Conservation (phyloP, 2,113 vertebrate species). For the Nibea coibor region DNA sequence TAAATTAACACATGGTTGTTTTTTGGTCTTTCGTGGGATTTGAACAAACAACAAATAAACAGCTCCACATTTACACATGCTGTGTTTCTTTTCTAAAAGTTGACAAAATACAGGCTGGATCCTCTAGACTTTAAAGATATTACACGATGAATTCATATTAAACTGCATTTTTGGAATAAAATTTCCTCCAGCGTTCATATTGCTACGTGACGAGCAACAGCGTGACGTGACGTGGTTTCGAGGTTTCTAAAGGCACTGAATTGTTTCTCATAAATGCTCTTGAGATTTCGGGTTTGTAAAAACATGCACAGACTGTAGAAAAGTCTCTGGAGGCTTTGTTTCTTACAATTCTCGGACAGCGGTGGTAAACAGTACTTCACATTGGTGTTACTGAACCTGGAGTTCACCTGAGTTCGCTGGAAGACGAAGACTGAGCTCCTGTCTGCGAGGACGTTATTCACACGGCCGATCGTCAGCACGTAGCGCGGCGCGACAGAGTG, state of each 20-base stretch:
- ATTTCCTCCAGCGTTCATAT: neutral
- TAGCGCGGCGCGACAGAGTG: neutral
- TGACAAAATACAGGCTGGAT: neutral
- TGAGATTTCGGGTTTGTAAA: neutral
- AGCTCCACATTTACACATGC: neutral
- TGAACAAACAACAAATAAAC: neutral
- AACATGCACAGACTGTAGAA: slow-evolving; percentile 5
- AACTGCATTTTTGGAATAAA: neutral
- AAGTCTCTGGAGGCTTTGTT: slow-evolving; percentile 2
- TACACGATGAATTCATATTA: neutral
- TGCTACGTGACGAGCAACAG: slow-evolving; percentile 4
- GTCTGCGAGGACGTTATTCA: neutral
- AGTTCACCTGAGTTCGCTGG: neutral
- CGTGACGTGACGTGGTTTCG: neutral
- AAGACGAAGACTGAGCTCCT: neutral
- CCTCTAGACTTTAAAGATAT: neutral
- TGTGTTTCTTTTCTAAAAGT: neutral
- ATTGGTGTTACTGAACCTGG: neutral
- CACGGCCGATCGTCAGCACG: neutral
- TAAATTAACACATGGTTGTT: neutral
- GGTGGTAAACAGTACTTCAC: neutral
- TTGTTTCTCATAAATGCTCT: neutral
- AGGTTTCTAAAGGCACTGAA: slow-evolving; percentile 18
- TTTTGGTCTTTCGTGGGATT: neutral
- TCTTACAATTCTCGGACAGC: slow-evolving; percentile 31